phyloP scores from a whole-genome alignment of 2,797 vertebrate genomes.

The Peromyscus eremicus region DNA sequence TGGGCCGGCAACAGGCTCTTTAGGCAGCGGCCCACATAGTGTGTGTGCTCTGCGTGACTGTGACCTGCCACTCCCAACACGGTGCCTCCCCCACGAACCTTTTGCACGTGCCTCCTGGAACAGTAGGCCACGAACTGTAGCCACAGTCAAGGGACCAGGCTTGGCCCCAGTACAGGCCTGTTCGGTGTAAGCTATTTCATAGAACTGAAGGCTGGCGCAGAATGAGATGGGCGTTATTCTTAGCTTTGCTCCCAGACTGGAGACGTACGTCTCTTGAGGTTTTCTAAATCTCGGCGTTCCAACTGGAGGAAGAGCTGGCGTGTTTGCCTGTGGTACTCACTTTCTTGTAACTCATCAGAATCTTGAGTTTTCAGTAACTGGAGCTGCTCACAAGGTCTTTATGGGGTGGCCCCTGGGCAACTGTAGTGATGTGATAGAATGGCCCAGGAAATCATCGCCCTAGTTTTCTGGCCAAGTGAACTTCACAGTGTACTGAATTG shows the following conservation, averaged over 20 bases:
- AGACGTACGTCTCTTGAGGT: background rate
- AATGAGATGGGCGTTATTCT: background rate
- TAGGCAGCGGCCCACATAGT: fast-evolving
- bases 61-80: background rate
- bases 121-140: background rate
- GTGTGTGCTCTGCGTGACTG: background rate
- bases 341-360: background rate
- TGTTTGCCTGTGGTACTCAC: background rate
- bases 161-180: background rate
- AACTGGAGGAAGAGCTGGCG: background rate
- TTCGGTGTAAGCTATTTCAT: background rate
- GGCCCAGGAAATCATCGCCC: background rate
- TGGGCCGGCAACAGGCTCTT: background rate
- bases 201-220: constrained; percentile 3
- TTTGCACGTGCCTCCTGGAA: background rate
- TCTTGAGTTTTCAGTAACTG: constrained; percentile 38
- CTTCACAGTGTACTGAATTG: background rate
- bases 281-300: background rate
- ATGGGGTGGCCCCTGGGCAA: background rate
- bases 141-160: background rate
- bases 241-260: background rate
- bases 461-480: background rate
- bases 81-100: background rate
- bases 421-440: background rate
- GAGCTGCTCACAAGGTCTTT: constrained; percentile 4